Percentiles rank a stretch among this genome's conserved stretches.
Evolutionary conservation across 2,113 vertebrate species (phyloP).

Genomic region (Catharus minimus): DNA sequence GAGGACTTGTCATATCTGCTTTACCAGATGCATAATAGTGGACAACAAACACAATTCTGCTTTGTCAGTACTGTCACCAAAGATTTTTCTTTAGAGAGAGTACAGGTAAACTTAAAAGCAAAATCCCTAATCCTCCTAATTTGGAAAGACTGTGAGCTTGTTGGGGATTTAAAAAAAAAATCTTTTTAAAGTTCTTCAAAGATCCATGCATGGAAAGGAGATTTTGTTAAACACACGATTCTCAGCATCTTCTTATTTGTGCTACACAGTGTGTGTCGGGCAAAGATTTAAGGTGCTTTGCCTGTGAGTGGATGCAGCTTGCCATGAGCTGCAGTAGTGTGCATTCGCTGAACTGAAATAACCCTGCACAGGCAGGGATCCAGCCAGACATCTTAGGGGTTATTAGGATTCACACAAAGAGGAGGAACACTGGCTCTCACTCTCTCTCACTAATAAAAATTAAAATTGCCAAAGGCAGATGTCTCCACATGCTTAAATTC

Average conservation of each 20-base stretch:
- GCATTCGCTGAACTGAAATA: slow-evolving; percentile 53
- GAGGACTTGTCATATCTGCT: neutral
- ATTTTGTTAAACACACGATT: slow-evolving; percentile 10
- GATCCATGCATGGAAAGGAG: neutral
- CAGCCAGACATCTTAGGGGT: slow-evolving; percentile 70
- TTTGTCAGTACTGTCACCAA: neutral
- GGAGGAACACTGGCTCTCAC: slow-evolving; percentile 35
- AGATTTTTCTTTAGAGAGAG: neutral
- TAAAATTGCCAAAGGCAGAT: slow-evolving; percentile 46
- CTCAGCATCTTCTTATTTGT: neutral
- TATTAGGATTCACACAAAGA: slow-evolving; percentile 60
- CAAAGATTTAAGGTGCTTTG: neutral
- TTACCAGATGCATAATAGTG: neutral
- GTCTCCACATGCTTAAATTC: neutral
- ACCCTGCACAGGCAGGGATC: slow-evolving; percentile 52
- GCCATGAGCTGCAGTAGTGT: slow-evolving; percentile 21
- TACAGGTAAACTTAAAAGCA: neutral
- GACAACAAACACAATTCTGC: neutral
- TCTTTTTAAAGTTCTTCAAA: neutral
- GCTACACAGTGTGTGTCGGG: neutral
- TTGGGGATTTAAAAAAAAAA: neutral
- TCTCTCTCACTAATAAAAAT: slow-evolving; percentile 34
- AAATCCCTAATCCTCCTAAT: neutral
- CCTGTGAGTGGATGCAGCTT: neutral
- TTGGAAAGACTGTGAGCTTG: neutral